A percentile compares a stretch with the other conserved stretches of the same genome.
Conservation (phyloP, 2,888 invertebrate species). For the Sycophila texana region DNA sequence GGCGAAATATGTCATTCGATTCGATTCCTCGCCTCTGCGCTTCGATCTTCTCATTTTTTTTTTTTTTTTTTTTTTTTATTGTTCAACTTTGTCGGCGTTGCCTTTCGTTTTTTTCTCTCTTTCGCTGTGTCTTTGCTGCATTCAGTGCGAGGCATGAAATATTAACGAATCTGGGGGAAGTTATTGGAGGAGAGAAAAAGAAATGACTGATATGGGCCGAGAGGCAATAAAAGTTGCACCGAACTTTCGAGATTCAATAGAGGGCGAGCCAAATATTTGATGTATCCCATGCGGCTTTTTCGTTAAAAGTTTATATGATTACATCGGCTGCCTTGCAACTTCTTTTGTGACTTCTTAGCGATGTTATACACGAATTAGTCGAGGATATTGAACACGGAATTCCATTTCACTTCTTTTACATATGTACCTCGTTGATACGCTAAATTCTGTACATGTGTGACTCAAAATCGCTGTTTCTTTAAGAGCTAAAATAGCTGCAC, state of each 20-base stretch:
- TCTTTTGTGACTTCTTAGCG: neutral
- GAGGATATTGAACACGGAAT: neutral
- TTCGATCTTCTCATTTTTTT: neutral
- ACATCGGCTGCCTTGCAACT: neutral
- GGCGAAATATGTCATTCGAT: slow-evolving; percentile 36
- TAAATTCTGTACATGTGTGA: too few relatives aligned
- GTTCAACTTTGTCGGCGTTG: neutral
- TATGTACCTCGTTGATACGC: too few relatives aligned
- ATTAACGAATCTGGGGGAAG: slow-evolving; percentile 26
- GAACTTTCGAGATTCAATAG: slow-evolving; percentile 38
- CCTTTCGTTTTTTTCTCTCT: neutral
- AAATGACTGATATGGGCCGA: slow-evolving; percentile 29
- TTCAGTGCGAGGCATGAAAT: slow-evolving; percentile 15
- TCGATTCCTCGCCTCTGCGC: slow-evolving; percentile 19
- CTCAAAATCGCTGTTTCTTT: neutral
- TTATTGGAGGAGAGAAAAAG: slow-evolving; percentile 15
- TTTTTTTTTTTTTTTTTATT: slow-evolving; percentile 24
- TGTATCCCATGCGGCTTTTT: neutral
- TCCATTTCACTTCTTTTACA: neutral
- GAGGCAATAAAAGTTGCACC: slow-evolving; percentile 29
- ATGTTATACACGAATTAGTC: neutral
- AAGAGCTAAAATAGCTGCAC: neutral
- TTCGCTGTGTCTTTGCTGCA: neutral
- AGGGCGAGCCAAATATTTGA: slow-evolving; percentile 33
- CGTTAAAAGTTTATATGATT: slow-evolving; percentile 21